These are phyloP conservation scores for Popillia japonica DNA, from an alignment of 1,140 invertebrate genomes.

Conservation along the genomic window DNA sequence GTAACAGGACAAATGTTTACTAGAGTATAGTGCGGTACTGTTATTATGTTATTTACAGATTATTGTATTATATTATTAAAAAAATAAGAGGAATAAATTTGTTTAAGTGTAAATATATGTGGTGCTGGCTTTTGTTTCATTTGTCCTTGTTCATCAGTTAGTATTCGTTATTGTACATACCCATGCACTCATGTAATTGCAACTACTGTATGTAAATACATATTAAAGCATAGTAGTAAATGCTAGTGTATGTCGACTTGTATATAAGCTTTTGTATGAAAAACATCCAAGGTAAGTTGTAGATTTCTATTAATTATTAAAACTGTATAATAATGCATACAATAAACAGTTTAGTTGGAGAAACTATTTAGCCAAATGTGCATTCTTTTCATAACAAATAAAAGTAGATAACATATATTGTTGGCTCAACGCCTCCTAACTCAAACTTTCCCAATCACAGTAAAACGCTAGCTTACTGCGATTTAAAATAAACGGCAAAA, in stretches of 20 bases:
- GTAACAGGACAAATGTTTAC: constrained; percentile 48
- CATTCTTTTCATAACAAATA: too few species aligned
- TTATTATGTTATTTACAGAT: constrained; percentile 52
- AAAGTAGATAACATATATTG: too few species aligned
- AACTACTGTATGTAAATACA: constrained; percentile 9
- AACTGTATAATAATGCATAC: background rate
- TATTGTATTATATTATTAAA: constrained; percentile 45
- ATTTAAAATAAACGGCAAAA: too few species aligned
- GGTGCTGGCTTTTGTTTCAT: constrained; percentile 48
- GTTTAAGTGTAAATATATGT: constrained; percentile 51
- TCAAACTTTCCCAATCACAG: too few species aligned
- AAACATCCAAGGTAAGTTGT: constrained; percentile 17
- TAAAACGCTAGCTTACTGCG: too few species aligned
- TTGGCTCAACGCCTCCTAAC: too few species aligned
- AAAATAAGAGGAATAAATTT: constrained; percentile 50
- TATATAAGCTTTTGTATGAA: constrained; percentile 5
- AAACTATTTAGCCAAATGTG: too few species aligned
- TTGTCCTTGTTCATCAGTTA: background rate
- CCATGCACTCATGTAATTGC: background rate
- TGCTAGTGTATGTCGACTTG: background rate
- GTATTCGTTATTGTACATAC: constrained; percentile 3
- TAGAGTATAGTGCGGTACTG: constrained; percentile 47
- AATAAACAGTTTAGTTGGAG: too few species aligned
- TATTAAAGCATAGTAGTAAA: background rate
- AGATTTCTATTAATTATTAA: background rate